phyloP scores from a whole-genome alignment of 2,113 vertebrate genomes.

The Cottus gobio region DNA sequence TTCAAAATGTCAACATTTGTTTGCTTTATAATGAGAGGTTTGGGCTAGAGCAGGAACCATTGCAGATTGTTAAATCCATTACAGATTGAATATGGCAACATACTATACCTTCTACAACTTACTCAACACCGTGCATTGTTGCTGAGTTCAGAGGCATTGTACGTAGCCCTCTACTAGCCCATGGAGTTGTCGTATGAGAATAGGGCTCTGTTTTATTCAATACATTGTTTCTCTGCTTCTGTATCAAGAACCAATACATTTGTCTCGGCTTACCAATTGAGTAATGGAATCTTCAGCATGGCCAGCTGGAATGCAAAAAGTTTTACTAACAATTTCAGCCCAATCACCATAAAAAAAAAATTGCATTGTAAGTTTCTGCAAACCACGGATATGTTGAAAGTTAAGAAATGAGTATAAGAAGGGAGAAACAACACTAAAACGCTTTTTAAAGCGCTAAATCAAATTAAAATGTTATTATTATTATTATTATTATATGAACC shows the following conservation, averaged over 20 bases:
- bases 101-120: neutral
- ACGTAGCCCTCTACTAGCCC: neutral
- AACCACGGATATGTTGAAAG: no score
- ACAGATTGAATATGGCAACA: conserved; percentile 8
- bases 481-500: no score
- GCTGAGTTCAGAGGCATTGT: neutral
- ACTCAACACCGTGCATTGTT: neutral
- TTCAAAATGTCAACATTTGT: conserved; percentile 61
- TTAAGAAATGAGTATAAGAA: no score
- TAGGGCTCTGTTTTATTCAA: neutral
- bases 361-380: neutral
- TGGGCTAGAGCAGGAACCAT: conserved; percentile 5
- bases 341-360: neutral
- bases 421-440: no score
- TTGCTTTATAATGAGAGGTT: conserved; percentile 58
- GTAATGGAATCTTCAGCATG: neutral
- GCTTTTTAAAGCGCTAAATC: no score
- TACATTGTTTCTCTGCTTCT: neutral
- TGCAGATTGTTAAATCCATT: conserved; percentile 37
- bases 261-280: neutral
- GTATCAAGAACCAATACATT: neutral
- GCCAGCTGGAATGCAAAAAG: neutral
- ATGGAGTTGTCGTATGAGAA: neutral
- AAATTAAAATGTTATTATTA: no score
- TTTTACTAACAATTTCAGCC: neutral